Base-by-base conservation (phyloP, 1,140 invertebrate species). In the Drosophila micromelanica region DNA sequence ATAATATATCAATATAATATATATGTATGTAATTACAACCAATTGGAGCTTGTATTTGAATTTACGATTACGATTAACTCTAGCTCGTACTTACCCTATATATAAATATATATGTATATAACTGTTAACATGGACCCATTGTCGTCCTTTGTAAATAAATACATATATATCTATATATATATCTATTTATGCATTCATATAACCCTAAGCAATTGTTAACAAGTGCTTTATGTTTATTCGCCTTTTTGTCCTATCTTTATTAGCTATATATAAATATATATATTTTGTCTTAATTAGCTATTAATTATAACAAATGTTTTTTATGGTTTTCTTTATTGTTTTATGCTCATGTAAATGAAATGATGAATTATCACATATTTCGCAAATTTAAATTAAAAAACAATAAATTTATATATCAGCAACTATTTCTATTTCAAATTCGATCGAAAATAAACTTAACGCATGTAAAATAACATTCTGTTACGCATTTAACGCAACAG, bases 251-350 rank as follows among this genome's bases (percentile, higher is more conserved):
- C 40, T 71, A 51, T 64, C 63, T 64, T 74, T 71, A 77, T 76
- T 86, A 85, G 81, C 64, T 23, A 59, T 51, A 76, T 43, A 56
- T 51, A 65, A 35, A 35, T 56, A 20, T 20, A 20, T 12, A 60
- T 23, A 42, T 56, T 57, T 52, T 68, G 42, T 49, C 48, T 61
- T 67, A 64, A 56, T 64, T 64, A 71, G 61, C 61, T 42, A 71
- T 64, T 71, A 71, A 64, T 57, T 71, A 48, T 60, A 59, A 52
- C 40, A 60, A 73, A 40, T 48, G n/a, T 57, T 46, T 73, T 46
- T 32, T 52, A 27, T 32, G 12, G 20, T 40, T 49, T 68, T 51
- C 90, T 98, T 97, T 97, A 98, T 32, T 94, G 95, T 60, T 73
- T 49, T 59, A 46, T 59, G 70, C 48, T 68, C 63, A 40, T 73